Evolutionary conservation across 2,888 invertebrate species (phyloP).

Genomic region (Folsomia manolachei): DNA sequence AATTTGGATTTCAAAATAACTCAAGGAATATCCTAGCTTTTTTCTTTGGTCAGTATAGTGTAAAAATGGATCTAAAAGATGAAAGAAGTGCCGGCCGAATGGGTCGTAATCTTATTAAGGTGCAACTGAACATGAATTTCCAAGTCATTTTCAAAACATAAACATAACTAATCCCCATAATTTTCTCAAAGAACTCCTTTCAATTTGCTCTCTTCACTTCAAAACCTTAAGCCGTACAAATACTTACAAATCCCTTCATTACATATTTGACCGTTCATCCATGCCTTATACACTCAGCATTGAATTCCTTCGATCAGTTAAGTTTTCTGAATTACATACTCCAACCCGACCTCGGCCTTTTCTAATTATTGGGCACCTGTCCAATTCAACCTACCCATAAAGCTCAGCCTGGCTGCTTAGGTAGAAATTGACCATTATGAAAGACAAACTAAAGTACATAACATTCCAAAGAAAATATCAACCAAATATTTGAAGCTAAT

Average conservation of each 20-base stretch:
- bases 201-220: constrained; percentile 3
- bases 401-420: too few species aligned
- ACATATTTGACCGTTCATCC: too few species aligned
- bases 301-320: too few species aligned
- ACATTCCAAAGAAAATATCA: too few species aligned
- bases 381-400: too few species aligned
- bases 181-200: constrained; percentile 12
- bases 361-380: neutral
- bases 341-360: neutral
- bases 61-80: neutral
- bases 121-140: constrained; percentile 26
- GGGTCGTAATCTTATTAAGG: constrained; percentile 26
- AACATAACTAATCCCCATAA: constrained; percentile 18
- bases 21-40: neutral
- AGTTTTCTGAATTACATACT: too few species aligned
- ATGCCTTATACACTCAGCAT: too few species aligned
- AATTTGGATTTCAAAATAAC: neutral
- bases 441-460: too few species aligned
- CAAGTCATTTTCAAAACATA: constrained; percentile 20
- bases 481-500: too few species aligned
- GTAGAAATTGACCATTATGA: too few species aligned
- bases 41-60: neutral
- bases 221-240: neutral
- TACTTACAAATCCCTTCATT: constrained; percentile 13
- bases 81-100: neutral